Evolutionary conservation across 2,888 invertebrate species (phyloP).

Genomic region (Sepiola atlantica): DNA sequence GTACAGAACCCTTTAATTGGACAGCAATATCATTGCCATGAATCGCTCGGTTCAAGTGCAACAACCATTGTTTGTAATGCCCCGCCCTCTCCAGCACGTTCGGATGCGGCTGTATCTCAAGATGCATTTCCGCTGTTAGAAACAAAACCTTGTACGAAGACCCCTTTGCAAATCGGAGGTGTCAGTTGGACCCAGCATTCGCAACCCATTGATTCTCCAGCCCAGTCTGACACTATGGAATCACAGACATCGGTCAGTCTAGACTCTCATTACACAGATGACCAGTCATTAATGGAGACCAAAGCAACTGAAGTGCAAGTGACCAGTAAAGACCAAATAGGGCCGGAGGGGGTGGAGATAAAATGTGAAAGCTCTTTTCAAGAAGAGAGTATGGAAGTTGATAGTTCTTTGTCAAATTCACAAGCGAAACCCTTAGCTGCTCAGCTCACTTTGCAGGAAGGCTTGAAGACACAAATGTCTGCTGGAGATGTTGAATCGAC

Average conservation of each 20-base stretch:
- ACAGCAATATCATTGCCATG: conserved; percentile 24
- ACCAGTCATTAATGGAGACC: conserved; percentile 34
- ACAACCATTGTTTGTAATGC: conserved; percentile 19
- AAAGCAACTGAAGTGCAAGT: background rate
- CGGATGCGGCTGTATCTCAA: conserved; percentile 40
- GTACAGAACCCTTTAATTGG: conserved; percentile 49
- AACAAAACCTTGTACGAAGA: background rate
- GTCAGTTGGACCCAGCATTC: background rate
- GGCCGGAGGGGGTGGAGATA: background rate
- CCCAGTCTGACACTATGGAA: conserved; percentile 41
- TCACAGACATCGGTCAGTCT: conserved; percentile 24
- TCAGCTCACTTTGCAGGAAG: background rate
- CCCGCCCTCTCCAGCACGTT: conserved; percentile 41
- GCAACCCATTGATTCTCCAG: conserved; percentile 18
- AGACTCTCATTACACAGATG: conserved; percentile 37
- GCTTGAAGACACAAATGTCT: background rate
- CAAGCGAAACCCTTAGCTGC: background rate
- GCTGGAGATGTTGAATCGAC: background rate
- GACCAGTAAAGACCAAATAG: background rate
- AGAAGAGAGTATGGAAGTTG: conserved; percentile 33
- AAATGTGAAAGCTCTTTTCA: conserved; percentile 14
- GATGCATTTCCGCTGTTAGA: background rate
- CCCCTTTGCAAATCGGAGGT: background rate
- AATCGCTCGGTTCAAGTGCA: conserved; percentile 39
- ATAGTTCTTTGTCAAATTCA: background rate